A percentile compares a stretch with the other conserved stretches of the same genome.
Conservation (phyloP, 2,113 vertebrate species). For the Poicephalus meyeri region DNA sequence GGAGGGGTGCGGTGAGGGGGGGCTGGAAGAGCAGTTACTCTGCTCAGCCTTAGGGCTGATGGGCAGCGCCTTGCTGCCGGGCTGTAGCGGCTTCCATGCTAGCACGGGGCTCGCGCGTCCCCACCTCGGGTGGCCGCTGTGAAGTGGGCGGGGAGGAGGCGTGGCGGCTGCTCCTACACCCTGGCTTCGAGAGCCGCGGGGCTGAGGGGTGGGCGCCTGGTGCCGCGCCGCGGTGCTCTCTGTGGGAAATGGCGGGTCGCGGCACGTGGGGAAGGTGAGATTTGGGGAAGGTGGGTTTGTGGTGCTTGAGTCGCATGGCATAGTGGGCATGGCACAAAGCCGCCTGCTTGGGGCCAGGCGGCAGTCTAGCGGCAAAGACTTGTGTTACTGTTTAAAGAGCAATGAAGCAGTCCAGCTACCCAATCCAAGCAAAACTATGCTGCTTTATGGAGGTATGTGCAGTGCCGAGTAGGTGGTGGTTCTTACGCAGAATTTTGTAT, state of each 20-base stretch:
- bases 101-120: accelerated
- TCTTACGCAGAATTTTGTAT: background rate
- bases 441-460: background rate
- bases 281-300: background rate
- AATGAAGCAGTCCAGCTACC: background rate
- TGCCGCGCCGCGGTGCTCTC: no score
- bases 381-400: background rate
- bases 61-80: accelerated
- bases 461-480: background rate
- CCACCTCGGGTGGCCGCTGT: accelerated
- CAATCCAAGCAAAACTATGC: background rate
- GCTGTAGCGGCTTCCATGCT: no score
- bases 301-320: accelerated
- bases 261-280: background rate
- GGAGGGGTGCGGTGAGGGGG: no score
- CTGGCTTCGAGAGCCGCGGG: no score
- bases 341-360: background rate
- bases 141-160: background rate
- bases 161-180: background rate
- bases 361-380: background rate
- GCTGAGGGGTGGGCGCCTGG: background rate
- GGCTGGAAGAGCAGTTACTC: accelerated
- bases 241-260: no score
- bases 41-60: accelerated
- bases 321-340: background rate